Percentiles rank a stretch among this genome's conserved stretches.
Evolutionary conservation across 2,797 vertebrate genomes (phyloP).

Genomic region (Fringilla coelebs): DNA sequence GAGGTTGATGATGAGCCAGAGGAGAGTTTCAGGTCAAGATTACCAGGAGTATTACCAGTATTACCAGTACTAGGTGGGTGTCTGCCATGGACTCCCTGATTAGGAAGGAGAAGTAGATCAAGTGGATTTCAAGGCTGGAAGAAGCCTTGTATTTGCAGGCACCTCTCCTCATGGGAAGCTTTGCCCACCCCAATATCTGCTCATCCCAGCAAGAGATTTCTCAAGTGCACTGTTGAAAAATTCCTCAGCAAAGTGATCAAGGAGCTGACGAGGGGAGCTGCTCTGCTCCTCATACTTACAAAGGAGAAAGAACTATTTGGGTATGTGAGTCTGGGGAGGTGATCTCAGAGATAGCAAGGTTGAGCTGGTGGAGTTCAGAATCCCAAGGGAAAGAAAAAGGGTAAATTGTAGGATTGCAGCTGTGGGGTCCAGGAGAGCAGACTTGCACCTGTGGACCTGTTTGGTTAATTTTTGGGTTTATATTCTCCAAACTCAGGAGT

Average conservation of each 20-base stretch:
- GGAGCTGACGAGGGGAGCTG: not conserved
- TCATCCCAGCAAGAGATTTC: not conserved
- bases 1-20: not conserved
- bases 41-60: not conserved
- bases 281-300: not conserved
- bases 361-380: not conserved
- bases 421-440: not conserved
- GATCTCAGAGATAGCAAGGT: not conserved
- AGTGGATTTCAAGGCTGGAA: not conserved
- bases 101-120: not conserved
- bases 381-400: not conserved
- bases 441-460: not conserved
- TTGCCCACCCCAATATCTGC: not conserved
- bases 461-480: not conserved
- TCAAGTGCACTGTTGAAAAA: not conserved
- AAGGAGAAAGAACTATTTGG: not conserved
- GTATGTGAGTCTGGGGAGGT: not conserved
- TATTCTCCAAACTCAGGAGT: not conserved
- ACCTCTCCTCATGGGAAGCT: not conserved
- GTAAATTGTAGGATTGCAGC: not conserved
- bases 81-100: not conserved
- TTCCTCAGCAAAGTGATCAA: not conserved
- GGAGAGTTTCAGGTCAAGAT: not conserved
- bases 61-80: not conserved
- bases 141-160: not conserved